Evolutionary conservation across 2,797 vertebrate species (phyloP).

Genomic region (Takifugu rubripes): DNA sequence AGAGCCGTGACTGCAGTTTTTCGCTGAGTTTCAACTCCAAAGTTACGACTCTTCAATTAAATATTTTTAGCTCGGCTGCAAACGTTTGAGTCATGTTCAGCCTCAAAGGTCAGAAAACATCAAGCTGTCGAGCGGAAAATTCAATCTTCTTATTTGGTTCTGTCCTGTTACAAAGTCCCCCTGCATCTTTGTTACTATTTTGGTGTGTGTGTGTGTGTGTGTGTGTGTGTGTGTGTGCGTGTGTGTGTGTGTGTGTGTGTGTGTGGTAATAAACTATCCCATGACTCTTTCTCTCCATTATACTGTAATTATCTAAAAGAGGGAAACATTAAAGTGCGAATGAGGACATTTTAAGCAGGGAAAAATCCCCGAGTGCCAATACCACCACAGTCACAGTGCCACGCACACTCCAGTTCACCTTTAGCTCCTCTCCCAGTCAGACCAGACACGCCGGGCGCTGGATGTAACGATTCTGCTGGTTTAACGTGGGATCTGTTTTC

Average conservation of each 20-base stretch:
- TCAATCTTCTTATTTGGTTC: constrained; percentile 48
- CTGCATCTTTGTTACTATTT: constrained; percentile 34
- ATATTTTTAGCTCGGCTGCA: constrained; percentile 15
- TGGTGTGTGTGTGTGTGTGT: constrained; percentile 26
- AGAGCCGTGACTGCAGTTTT: not conserved
- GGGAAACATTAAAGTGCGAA: constrained; percentile 58
- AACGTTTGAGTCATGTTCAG: constrained; percentile 40
- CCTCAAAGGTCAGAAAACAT: constrained; percentile 48
- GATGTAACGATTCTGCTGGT: constrained; percentile 16
- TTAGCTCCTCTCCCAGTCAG: constrained; percentile 45
- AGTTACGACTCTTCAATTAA: constrained; percentile 5
- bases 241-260: constrained; percentile 23
- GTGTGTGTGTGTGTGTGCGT: constrained; percentile 6
- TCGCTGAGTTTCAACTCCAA: constrained; percentile 5
- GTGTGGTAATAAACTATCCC: constrained; percentile 58
- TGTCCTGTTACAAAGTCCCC: constrained; percentile 35
- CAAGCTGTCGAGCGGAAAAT: constrained; percentile 39
- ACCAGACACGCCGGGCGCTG: constrained; percentile 27
- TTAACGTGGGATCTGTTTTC: constrained; percentile 27
- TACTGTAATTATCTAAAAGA: constrained; percentile 67
- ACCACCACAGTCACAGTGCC: constrained; percentile 55
- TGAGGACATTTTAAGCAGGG: constrained; percentile 58
- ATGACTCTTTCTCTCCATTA: constrained; percentile 70
- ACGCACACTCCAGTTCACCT: constrained; percentile 63
- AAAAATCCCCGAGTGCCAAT: constrained; percentile 42